These are phyloP conservation scores for Phrynocephalus forsythii DNA, from an alignment of 2,797 vertebrate genomes.

Conservation along the genomic window DNA sequence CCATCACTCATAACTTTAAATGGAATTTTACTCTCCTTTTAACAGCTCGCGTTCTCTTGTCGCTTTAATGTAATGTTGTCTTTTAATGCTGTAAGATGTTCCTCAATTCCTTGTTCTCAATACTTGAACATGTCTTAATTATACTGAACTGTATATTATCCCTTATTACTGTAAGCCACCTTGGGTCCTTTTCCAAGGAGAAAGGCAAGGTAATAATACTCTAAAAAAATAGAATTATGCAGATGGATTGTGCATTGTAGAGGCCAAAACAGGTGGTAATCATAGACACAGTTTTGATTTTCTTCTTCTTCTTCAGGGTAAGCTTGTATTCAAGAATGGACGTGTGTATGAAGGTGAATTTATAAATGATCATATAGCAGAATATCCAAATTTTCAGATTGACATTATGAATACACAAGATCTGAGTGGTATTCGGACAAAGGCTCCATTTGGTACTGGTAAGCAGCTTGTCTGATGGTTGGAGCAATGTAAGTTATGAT, in stretches of 20 bases:
- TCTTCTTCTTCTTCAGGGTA: slow-evolving; percentile 77
- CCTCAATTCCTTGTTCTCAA: too few species aligned
- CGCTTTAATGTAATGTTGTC: too few species aligned
- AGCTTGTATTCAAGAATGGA: slow-evolving; percentile 83
- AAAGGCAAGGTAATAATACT: not conserved
- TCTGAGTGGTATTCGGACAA: slow-evolving; percentile 35
- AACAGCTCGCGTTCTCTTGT: too few species aligned
- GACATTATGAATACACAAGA: slow-evolving; percentile 48
- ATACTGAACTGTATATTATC: too few species aligned
- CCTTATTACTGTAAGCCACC: too few species aligned
- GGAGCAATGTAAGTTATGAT: not conserved
- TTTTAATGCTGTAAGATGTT: too few species aligned
- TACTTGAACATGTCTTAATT: too few species aligned
- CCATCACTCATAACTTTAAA: too few species aligned
- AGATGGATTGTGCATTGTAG: not conserved
- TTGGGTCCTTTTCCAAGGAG: too few species aligned
- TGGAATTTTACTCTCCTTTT: too few species aligned
- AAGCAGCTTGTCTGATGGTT: slow-evolving; percentile 37
- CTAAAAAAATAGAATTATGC: too few species aligned
- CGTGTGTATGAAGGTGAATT: slow-evolving; percentile 81
- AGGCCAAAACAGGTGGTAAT: not conserved
- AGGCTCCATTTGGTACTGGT: slow-evolving; percentile 63
- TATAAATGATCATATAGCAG: slow-evolving; percentile 76
- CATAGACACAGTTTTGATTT: not conserved
- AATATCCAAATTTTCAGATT: slow-evolving; percentile 46